phyloP scores from a whole-genome alignment of 1,140 invertebrate genomes.

The Tribolium castaneum region DNA sequence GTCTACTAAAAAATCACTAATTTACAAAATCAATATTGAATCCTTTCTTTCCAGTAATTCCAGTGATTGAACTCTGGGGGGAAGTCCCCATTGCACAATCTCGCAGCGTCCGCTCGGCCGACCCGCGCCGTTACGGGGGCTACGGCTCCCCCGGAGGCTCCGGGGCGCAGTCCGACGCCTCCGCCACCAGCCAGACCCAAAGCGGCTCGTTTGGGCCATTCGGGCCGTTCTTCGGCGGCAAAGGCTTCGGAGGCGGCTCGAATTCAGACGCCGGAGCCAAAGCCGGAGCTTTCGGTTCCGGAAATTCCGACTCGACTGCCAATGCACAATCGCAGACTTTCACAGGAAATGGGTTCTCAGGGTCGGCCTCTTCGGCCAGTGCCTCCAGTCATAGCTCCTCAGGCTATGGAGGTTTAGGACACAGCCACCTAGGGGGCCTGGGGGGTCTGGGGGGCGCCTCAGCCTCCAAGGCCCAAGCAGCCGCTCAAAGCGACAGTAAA shows the following conservation, averaged over 20 bases:
- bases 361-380: conserved; percentile 34
- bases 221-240: not conserved
- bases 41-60: conserved; percentile 20
- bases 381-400: conserved; percentile 27
- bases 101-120: not conserved
- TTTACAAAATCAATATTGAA: conserved; percentile 24
- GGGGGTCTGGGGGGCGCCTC: not conserved
- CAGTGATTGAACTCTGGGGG: conserved; percentile 3
- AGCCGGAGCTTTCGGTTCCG: conserved; percentile 13
- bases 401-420: not conserved
- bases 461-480: not conserved
- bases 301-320: conserved; percentile 13
- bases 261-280: conserved; percentile 7
- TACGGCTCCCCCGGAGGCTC: not conserved
- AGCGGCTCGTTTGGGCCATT: not conserved
- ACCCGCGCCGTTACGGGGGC: not conserved
- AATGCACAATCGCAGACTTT: conserved; percentile 38
- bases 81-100: not conserved
- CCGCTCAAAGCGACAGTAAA: conserved; percentile 19
- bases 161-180: not conserved
- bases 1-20: not conserved
- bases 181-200: not conserved
- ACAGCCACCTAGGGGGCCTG: not conserved
- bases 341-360: conserved; percentile 25
- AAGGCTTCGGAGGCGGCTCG: conserved; percentile 1